Evolutionary conservation across 2,797 vertebrate genomes (phyloP).

Genomic region (Anniella stebbinsi): DNA sequence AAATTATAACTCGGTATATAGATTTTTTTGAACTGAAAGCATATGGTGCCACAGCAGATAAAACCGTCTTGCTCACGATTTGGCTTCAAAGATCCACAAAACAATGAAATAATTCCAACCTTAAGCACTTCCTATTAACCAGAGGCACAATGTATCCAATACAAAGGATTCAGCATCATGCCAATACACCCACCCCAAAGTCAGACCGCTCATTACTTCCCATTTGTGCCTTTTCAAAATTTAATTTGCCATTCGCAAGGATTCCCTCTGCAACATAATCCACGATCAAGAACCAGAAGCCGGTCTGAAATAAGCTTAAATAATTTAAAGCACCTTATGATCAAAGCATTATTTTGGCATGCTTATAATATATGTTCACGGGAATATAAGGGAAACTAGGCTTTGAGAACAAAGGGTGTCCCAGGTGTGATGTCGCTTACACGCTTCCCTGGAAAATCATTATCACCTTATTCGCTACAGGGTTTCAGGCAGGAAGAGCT

Average conservation of each 20-base stretch:
- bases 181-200: constrained; percentile 40
- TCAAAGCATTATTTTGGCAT: constrained; percentile 27
- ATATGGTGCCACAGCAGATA: not conserved
- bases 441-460: not conserved
- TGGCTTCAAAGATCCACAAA: constrained; percentile 50
- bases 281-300: constrained; percentile 63
- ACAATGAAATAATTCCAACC: constrained; percentile 57
- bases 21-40: not conserved
- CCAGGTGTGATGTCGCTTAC: not conserved
- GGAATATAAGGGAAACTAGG: not conserved
- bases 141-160: not conserved
- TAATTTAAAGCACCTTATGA: constrained; percentile 61
- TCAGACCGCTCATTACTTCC: constrained; percentile 50
- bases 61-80: constrained; percentile 30
- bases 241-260: constrained; percentile 58
- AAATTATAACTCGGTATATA: not conserved
- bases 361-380: constrained; percentile 15
- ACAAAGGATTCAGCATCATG: not conserved
- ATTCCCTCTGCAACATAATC: constrained; percentile 66
- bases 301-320: constrained; percentile 64
- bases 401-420: constrained; percentile 23
- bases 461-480: not conserved
- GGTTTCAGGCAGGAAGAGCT: no score
- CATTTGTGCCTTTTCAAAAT: constrained; percentile 59
- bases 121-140: constrained; percentile 53